A percentile compares a stretch with the other conserved stretches of the same genome.
phyloP scores from a whole-genome alignment of 2,797 vertebrate species.

The Iguana delicatissima region DNA sequence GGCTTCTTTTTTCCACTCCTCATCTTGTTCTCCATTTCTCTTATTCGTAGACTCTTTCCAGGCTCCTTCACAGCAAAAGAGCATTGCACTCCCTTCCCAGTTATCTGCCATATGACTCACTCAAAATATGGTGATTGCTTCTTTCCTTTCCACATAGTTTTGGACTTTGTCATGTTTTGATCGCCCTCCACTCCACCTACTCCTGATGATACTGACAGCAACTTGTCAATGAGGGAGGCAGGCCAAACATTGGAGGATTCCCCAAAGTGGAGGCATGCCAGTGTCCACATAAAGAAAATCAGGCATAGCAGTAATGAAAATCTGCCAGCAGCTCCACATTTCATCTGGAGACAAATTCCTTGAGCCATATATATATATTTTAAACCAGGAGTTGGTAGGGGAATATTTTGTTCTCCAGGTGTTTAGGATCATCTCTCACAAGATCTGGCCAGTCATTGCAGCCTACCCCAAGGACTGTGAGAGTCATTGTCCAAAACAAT shows the following conservation, averaged over 20 bases:
- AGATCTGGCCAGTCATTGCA: not conserved
- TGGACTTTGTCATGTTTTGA: not conserved
- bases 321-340: not conserved
- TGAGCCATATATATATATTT: not conserved
- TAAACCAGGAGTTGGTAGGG: not conserved
- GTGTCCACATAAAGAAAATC: not conserved
- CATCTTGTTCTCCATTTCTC: not conserved
- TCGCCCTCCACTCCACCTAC: not conserved
- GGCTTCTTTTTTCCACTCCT: not conserved
- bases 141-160: not conserved
- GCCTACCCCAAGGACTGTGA: not conserved
- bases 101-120: not conserved
- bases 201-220: constrained; percentile 12
- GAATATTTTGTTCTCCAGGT: not conserved
- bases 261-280: not conserved
- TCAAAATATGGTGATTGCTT: not conserved
- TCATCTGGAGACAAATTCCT: not conserved
- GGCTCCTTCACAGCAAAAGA: not conserved
- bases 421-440: not conserved
- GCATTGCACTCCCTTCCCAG: no score
- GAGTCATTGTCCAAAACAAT: not conserved
- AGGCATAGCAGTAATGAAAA: not conserved
- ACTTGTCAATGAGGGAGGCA: constrained; percentile 25
- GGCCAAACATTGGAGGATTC: not conserved
- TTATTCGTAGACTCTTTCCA: not conserved